phyloP scores from a whole-genome alignment of 1,140 invertebrate species.

The Pseudoatta argentina region DNA sequence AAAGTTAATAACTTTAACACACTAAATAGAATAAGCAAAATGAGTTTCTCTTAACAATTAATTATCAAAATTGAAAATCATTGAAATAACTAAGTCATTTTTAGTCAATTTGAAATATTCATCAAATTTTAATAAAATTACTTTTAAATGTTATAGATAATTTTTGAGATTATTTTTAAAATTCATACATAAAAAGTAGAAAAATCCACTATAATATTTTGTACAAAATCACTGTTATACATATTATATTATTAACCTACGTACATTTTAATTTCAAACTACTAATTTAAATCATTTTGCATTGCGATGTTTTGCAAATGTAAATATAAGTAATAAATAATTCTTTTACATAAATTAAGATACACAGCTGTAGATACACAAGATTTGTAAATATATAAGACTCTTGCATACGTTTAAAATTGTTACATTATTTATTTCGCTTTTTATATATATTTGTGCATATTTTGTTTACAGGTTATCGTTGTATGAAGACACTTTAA shows the following conservation, averaged over 20 bases:
- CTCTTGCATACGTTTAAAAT: not conserved
- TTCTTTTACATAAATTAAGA: not conserved
- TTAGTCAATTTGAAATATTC: not conserved
- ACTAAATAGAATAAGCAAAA: not conserved
- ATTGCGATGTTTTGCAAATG: not conserved
- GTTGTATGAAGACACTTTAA: not conserved
- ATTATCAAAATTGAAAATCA: slow-evolving; percentile 13
- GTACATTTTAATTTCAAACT: not conserved
- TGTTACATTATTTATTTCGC: not conserved
- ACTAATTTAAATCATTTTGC: not conserved
- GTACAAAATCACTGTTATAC: not conserved
- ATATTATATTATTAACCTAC: not conserved
- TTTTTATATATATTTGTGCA: not conserved
- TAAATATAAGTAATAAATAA: not conserved
- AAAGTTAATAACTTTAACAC: not conserved
- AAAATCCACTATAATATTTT: not conserved
- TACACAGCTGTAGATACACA: not conserved
- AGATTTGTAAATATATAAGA: slow-evolving; percentile 8
- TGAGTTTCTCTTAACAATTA: not conserved
- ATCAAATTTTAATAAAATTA: not conserved
- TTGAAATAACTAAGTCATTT: not conserved
- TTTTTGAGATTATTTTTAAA: slow-evolving; percentile 2
- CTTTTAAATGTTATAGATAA: not conserved
- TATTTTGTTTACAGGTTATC: slow-evolving; percentile 37
- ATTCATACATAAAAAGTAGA: not conserved